These are phyloP conservation scores for Saxidomus purpurata DNA, from an alignment of 1,140 invertebrate species.

Conservation along the genomic window DNA sequence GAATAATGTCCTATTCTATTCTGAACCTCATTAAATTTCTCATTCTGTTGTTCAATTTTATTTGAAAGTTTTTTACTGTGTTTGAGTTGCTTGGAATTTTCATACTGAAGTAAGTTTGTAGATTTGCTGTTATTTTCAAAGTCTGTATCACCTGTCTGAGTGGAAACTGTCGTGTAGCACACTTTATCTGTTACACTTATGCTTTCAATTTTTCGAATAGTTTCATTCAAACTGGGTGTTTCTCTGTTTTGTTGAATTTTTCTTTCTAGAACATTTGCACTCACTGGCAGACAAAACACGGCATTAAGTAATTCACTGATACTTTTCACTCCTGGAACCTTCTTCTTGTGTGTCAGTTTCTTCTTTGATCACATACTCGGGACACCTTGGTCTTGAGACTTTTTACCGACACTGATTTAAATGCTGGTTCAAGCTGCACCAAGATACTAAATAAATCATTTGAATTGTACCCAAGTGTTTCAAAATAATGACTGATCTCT, in stretches of 20 bases:
- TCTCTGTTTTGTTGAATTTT: neutral
- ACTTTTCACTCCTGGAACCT: neutral
- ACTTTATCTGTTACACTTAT: neutral
- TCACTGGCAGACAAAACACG: neutral
- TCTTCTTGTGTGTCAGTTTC: neutral
- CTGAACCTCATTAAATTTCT: neutral
- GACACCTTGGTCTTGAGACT: neutral
- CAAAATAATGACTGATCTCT: neutral
- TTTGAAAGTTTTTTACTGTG: neutral
- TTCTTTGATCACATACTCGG: neutral
- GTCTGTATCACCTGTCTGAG: neutral
- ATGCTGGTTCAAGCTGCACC: neutral
- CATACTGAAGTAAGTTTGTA: neutral
- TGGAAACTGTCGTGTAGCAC: neutral
- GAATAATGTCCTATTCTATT: conserved; percentile 52
- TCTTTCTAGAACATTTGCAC: neutral
- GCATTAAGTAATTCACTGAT: neutral
- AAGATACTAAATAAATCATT: neutral
- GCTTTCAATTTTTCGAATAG: conserved; percentile 5
- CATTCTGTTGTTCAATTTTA: neutral
- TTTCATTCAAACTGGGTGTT: neutral
- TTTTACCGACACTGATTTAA: neutral
- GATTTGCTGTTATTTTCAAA: neutral
- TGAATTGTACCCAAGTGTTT: neutral
- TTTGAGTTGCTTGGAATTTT: neutral